phyloP scores from a whole-genome alignment of 1,140 invertebrate genomes.

The Asobara japonica region DNA sequence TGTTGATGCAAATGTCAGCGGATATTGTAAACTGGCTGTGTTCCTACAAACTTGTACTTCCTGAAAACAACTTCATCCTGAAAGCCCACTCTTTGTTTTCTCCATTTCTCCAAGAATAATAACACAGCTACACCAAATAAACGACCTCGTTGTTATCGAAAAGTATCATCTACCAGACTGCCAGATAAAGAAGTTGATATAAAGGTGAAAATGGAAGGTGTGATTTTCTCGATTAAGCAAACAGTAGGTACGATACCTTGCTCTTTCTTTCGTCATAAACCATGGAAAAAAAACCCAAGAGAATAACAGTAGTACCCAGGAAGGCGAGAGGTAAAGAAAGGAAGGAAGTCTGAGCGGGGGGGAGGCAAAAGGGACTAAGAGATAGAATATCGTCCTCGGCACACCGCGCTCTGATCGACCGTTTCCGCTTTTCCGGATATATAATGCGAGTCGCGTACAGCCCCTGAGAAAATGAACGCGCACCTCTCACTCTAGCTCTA shows the following conservation, averaged over 20 bases:
- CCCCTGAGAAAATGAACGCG: constrained; percentile 40
- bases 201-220: constrained; percentile 27
- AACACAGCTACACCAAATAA: too few species aligned
- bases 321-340: constrained; percentile 7
- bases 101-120: too few species aligned
- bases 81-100: too few species aligned
- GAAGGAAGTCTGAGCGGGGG: constrained; percentile 33
- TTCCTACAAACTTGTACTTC: too few species aligned
- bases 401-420: constrained; percentile 35
- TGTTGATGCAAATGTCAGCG: too few species aligned
- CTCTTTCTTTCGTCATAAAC: constrained; percentile 33
- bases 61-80: too few species aligned
- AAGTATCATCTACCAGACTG: too few species aligned
- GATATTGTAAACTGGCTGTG: too few species aligned
- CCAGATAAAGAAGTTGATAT: constrained; percentile 15
- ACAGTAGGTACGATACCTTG: constrained; percentile 48
- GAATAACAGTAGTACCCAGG: neutral
- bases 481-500: constrained; percentile 21
- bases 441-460: constrained; percentile 44
- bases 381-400: constrained; percentile 17
- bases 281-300: constrained; percentile 32
- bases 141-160: too few species aligned
- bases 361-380: constrained; percentile 28
- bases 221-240: constrained; percentile 49
- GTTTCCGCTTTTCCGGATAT: constrained; percentile 40